Conservation (phyloP, 2,888 invertebrate species). For the Rhagium mordax region DNA sequence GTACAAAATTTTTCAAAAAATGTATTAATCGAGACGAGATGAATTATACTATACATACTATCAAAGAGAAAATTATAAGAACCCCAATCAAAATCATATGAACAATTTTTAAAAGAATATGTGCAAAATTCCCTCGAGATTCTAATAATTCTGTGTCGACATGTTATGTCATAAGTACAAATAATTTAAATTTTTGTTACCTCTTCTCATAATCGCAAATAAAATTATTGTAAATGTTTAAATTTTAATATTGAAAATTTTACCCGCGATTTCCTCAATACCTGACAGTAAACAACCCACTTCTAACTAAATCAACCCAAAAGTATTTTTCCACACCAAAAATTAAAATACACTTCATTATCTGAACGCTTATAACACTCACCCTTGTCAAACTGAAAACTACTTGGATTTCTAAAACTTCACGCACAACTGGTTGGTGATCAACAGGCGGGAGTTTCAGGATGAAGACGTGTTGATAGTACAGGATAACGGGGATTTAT, state of each 20-base stretch:
- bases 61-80: no score
- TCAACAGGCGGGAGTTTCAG: conserved; percentile 58
- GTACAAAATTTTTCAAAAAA: no score
- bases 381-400: conserved; percentile 15
- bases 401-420: conserved; percentile 17
- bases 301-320: background rate
- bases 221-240: no score
- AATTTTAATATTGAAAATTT: background rate
- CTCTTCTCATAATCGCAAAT: no score
- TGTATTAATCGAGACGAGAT: no score
- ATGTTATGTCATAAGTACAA: no score
- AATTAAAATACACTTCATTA: background rate
- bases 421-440: conserved; percentile 49
- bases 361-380: background rate
- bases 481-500: conserved; percentile 60
- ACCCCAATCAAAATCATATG: no score
- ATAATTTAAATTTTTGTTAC: no score
- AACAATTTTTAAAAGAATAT: no score
- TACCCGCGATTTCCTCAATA: background rate
- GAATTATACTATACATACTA: no score
- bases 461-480: conserved; percentile 53
- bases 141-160: no score
- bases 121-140: no score
- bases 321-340: background rate
- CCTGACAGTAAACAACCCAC: background rate